Base-by-base conservation (phyloP, 2,888 invertebrate species). In the Tetropium fuscum region DNA sequence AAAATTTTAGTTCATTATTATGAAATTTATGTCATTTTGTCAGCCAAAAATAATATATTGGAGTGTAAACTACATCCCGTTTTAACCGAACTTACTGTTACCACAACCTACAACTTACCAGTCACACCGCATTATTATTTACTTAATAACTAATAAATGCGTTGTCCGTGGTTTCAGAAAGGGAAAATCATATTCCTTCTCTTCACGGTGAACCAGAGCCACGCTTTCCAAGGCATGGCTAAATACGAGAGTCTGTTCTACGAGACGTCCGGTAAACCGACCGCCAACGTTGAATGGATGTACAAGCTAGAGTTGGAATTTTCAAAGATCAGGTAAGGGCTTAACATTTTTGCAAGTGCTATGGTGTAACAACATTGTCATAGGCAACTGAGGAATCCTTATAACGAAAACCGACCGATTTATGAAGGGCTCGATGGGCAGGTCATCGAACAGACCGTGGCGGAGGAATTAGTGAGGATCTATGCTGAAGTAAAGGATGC, bases 131-230 rank as follows among this genome's bases (percentile, higher is more conserved):
- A n/a, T n/a, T n/a, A n/a, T n/a, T n/a, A n/a, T n/a, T n/a, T n/a
- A n/a, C n/a, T n/a, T n/a, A n/a, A n/a, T n/a, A n/a, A n/a, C n/a
- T n/a, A n/a, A n/a, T n/a, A n/a, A n/a, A 48, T 48, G n/a, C 16
- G 8, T 27, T 11, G 11, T 51, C n/a, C 13, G 40, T 22, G 53
- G 66, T 34, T 80, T 19, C 63, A 82, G 82, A 74, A 82, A 62
- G 82, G 34, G 69, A 78, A 63, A 74, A 71, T 8, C 77, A 82
- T 58, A 76, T 84, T 62, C 74, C 47, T 87, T 57, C 80, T 87
- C 44, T 87, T 86, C 76, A 85, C 84, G 22, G 82, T 86, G 1
- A 84, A 85, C 69, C 84, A 87, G 30, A 61, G 73, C 18, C 43
- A 63, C 5, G 61, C 60, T 30, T 64, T 70, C 36, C 68, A 68